Conservation (phyloP, 2,113 vertebrate genomes). For the Zingel zingel region DNA sequence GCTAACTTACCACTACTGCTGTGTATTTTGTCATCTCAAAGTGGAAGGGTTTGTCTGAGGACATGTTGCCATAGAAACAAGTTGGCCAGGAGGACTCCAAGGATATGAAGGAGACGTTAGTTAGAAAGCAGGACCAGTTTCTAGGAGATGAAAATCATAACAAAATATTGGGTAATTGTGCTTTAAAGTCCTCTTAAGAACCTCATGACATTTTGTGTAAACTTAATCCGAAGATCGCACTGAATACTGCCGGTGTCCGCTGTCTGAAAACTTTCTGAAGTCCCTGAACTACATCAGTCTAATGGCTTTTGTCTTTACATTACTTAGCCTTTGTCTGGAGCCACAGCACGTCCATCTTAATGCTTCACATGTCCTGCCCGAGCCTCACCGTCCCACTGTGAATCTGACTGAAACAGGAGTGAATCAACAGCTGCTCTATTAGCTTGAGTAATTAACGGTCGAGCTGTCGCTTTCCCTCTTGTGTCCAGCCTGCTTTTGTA, state of each 20-base stretch:
- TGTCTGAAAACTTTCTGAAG: neutral
- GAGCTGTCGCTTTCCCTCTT: constrained; percentile 42
- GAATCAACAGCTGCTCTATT: constrained; percentile 71
- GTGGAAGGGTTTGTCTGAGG: constrained; percentile 37
- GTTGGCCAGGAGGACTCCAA: constrained; percentile 19
- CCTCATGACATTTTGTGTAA: neutral
- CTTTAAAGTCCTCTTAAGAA: constrained; percentile 22
- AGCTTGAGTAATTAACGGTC: constrained; percentile 66
- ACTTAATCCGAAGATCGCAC: constrained; percentile 1
- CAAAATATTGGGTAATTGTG: constrained; percentile 1
- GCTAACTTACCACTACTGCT: neutral
- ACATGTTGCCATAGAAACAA: constrained; percentile 61
- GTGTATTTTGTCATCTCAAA: constrained; percentile 16
- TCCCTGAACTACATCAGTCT: constrained; percentile 28
- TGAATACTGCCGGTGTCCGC: neutral
- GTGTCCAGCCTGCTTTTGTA: constrained; percentile 24
- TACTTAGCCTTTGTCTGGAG: constrained; percentile 29
- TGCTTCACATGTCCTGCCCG: constrained; percentile 48
- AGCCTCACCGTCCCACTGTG: constrained; percentile 44
- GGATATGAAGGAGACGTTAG: neutral
- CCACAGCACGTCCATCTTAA: constrained; percentile 50
- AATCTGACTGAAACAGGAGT: constrained; percentile 45
- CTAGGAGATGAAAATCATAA: constrained; percentile 34
- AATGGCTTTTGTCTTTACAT: constrained; percentile 44
- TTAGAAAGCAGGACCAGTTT: constrained; percentile 20